These are phyloP conservation scores for Lutjanus erythropterus DNA, from an alignment of 2,113 vertebrate genomes.

Conservation along the genomic window DNA sequence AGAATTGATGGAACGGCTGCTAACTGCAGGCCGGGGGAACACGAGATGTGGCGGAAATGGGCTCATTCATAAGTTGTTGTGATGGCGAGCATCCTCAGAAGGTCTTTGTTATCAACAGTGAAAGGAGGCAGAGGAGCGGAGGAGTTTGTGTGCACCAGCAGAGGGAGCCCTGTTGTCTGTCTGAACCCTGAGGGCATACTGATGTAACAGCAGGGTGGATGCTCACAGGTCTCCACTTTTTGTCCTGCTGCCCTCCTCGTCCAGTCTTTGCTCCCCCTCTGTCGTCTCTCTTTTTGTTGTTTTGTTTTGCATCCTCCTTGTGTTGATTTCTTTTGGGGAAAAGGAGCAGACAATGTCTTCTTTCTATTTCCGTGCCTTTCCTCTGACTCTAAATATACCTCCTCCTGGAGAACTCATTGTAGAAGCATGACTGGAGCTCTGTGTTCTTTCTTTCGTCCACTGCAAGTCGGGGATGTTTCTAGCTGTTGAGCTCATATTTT, in stretches of 20 bases:
- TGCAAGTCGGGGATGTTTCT: too few relatives aligned
- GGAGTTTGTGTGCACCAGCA: slow-evolving; percentile 64
- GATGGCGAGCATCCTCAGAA: slow-evolving; percentile 31
- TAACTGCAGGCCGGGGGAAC: slow-evolving; percentile 9
- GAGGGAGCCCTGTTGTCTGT: slow-evolving; percentile 72
- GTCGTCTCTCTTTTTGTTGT: not conserved
- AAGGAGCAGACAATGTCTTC: slow-evolving; percentile 28
- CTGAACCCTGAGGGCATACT: slow-evolving; percentile 67
- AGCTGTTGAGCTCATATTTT: too few relatives aligned
- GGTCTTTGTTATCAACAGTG: slow-evolving; percentile 40
- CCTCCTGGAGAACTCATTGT: slow-evolving; percentile 32
- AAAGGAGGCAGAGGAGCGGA: slow-evolving; percentile 9
- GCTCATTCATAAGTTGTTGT: slow-evolving; percentile 43
- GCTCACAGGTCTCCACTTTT: slow-evolving; percentile 60
- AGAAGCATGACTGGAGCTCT: not conserved
- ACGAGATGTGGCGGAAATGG: slow-evolving; percentile 1
- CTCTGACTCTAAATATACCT: slow-evolving; percentile 37
- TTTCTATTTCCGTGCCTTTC: slow-evolving; percentile 52
- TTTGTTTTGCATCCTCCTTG: slow-evolving; percentile 13
- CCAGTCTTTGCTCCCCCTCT: not conserved
- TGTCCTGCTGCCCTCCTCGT: slow-evolving; percentile 19
- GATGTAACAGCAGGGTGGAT: slow-evolving; percentile 70
- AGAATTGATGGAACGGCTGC: slow-evolving; percentile 22
- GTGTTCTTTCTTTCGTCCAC: too few relatives aligned
- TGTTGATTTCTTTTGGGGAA: too few relatives aligned